phyloP scores from a whole-genome alignment of 2,888 invertebrate species.

The Alitta virens region DNA sequence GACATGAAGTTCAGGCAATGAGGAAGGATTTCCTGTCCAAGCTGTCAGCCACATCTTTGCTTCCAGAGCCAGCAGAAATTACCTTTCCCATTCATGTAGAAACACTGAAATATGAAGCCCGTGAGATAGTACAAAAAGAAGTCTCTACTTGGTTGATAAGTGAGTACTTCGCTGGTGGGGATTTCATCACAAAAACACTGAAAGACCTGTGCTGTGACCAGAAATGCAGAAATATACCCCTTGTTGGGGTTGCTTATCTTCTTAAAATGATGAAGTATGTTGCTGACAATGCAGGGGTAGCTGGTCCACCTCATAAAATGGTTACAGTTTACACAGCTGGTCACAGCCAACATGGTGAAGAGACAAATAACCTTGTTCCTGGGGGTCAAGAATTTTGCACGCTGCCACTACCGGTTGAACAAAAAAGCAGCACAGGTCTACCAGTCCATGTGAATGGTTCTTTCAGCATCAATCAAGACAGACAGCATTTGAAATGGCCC shows the following conservation, averaged over 20 bases:
- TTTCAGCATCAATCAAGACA: conserved; percentile 46
- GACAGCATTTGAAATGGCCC: too few species aligned
- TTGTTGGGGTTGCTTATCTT: conserved; percentile 34
- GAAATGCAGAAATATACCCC: conserved; percentile 31
- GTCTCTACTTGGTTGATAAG: conserved; percentile 16
- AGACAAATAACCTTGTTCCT: conserved; percentile 3
- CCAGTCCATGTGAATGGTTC: conserved; percentile 51
- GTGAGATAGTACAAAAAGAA: background rate
- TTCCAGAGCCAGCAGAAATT: background rate
- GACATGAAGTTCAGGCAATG: conserved; percentile 6
- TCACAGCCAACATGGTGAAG: background rate
- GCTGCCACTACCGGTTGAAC: conserved; percentile 45
- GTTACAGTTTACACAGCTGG: background rate
- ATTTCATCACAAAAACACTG: conserved; percentile 10
- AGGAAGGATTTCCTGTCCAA: background rate
- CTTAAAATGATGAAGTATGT: conserved; percentile 9
- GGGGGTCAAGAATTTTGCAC: conserved; percentile 49
- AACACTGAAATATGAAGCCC: background rate
- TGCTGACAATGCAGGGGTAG: background rate
- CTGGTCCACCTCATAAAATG: too few species aligned
- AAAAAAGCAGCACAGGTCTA: conserved; percentile 37
- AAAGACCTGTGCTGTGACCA: conserved; percentile 14
- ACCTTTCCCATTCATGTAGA: conserved; percentile 10
- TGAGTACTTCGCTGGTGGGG: too few species aligned
- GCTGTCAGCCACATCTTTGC: background rate